A percentile compares a stretch with the other conserved stretches of the same genome.
Conservation (phyloP, 2,888 invertebrate species). For the Zelleria hepariella region DNA sequence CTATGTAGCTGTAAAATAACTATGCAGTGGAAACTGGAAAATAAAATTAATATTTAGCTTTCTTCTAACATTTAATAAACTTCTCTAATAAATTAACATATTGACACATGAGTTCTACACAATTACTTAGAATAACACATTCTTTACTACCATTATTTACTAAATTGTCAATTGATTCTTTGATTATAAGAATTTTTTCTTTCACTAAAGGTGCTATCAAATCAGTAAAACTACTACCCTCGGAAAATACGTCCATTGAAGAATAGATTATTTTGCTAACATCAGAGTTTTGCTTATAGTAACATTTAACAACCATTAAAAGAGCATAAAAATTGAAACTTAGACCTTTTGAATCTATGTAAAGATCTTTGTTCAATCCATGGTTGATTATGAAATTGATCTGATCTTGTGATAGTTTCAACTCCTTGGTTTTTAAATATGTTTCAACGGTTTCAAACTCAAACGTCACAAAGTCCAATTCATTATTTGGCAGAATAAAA, state of each 20-base stretch:
- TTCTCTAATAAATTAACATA: conserved; percentile 61
- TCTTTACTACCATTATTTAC: conserved; percentile 24
- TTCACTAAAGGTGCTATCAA: conserved; percentile 48
- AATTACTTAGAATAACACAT: conserved; percentile 45
- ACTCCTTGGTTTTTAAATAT: conserved; percentile 41
- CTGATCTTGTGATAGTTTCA: conserved; percentile 67
- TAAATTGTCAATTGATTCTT: conserved; percentile 39
- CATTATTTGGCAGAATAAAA: conserved; percentile 80
- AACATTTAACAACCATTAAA: conserved; percentile 59
- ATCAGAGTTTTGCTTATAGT: conserved; percentile 46
- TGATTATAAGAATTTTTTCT: conserved; percentile 37
- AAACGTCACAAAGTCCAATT: conserved; percentile 77
- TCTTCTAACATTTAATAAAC: conserved; percentile 62
- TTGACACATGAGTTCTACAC: conserved; percentile 58
- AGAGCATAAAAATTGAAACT: conserved; percentile 77
- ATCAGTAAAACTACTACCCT: conserved; percentile 45
- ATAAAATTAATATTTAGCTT: background rate
- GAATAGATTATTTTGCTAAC: conserved; percentile 58
- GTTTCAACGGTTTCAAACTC: conserved; percentile 64
- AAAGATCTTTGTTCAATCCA: conserved; percentile 73
- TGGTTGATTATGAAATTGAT: conserved; percentile 76
- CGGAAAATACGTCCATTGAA: conserved; percentile 47
- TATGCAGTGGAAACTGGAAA: background rate
- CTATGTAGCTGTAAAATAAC: background rate
- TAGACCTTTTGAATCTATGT: conserved; percentile 73